Conservation (phyloP, 2,888 invertebrate genomes). For the Azorinus chamasolen region DNA sequence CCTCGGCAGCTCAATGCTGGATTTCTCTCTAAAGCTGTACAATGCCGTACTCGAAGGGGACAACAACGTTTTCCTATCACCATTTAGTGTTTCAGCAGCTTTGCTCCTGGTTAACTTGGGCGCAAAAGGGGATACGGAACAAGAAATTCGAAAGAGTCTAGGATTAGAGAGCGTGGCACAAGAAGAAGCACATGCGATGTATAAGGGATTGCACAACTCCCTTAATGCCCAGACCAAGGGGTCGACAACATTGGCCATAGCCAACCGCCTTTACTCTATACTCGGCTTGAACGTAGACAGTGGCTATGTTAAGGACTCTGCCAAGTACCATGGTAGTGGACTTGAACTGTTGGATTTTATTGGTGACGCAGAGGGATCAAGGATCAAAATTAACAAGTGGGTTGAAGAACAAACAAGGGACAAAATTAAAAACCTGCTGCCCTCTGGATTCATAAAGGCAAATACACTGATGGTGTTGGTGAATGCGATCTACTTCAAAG, state of each 20-base stretch:
- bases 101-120: conserved; percentile 50
- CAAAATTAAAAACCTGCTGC: conserved; percentile 93
- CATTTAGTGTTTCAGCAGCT: conserved; percentile 60
- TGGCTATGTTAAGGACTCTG: conserved; percentile 23
- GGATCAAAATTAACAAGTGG: conserved; percentile 91
- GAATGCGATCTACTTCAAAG: conserved; percentile 87
- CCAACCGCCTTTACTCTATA: conserved; percentile 43
- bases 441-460: conserved; percentile 85
- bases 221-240: conserved; percentile 34
- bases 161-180: conserved; percentile 15
- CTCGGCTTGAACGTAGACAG: conserved; percentile 31
- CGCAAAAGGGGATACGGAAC: conserved; percentile 41
- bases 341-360: conserved; percentile 82
- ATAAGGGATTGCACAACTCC: conserved; percentile 7
- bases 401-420: conserved; percentile 93
- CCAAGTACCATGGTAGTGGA: conserved; percentile 53
- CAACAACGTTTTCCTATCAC: conserved; percentile 51
- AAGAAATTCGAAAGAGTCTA: conserved; percentile 34
- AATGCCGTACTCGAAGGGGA: neutral
- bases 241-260: conserved; percentile 33
- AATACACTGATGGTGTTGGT: conserved; percentile 85
- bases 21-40: too few species aligned
- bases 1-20: too few species aligned
- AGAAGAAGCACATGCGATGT: neutral
- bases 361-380: conserved; percentile 82